A percentile compares a stretch with the other conserved stretches of the same genome.
These are phyloP conservation scores for Cebidichthys violaceus DNA, from an alignment of 2,113 vertebrate species.

Conservation along the genomic window DNA sequence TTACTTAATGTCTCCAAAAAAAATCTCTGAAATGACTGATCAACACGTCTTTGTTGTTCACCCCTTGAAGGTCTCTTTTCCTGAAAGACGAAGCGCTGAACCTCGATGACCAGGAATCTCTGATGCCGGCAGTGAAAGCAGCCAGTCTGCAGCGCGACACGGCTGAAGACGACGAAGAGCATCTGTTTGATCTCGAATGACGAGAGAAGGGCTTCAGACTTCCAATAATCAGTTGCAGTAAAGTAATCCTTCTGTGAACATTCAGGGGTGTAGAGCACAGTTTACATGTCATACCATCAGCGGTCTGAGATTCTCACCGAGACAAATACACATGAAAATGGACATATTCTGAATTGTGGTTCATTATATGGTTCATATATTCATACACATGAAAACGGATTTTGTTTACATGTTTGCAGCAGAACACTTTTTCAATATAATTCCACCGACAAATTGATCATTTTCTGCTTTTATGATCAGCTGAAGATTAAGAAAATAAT, in stretches of 20 bases:
- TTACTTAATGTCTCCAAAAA: background rate
- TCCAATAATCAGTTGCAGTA: background rate
- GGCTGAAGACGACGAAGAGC: constrained; percentile 86
- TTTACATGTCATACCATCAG: background rate
- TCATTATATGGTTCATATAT: background rate
- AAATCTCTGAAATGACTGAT: background rate
- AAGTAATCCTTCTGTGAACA: background rate
- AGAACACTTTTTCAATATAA: background rate
- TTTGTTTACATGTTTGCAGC: background rate
- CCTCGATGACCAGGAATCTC: constrained; percentile 87
- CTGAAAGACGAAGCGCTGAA: constrained; percentile 87
- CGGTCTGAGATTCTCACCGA: background rate
- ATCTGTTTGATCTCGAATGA: constrained; percentile 91
- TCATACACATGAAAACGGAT: background rate
- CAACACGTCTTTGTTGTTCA: background rate
- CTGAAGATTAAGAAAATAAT: background rate
- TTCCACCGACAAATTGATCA: background rate
- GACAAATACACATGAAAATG: background rate
- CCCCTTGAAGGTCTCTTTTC: constrained; percentile 85
- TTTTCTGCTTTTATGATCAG: background rate
- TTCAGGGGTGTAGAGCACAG: background rate
- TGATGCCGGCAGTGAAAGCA: constrained; percentile 86
- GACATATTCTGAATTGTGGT: background rate
- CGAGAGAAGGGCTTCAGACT: background rate
- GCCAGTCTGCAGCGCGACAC: constrained; percentile 86